Evolutionary conservation across 2,888 invertebrate species (phyloP).

Genomic region (Melinaea menophilus): DNA sequence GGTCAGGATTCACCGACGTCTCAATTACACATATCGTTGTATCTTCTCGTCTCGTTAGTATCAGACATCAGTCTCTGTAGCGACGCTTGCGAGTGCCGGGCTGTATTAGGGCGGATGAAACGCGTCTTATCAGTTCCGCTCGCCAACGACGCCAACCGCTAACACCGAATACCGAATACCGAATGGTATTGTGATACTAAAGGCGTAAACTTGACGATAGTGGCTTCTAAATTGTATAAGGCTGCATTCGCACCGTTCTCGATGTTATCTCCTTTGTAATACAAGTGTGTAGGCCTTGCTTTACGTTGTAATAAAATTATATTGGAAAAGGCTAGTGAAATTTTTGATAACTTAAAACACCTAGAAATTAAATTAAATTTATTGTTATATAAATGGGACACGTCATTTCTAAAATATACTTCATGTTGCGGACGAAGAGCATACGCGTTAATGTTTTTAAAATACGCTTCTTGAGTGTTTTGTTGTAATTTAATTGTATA

Average conservation of each 20-base stretch:
- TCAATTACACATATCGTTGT: conserved; percentile 57
- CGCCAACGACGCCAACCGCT: too few species aligned
- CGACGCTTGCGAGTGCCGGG: conserved; percentile 14
- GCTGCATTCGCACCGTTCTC: conserved; percentile 39
- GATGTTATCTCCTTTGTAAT: conserved; percentile 45
- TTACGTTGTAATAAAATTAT: conserved; percentile 66
- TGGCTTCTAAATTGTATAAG: conserved; percentile 34
- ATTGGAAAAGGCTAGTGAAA: conserved; percentile 77
- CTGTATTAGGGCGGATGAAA: conserved; percentile 10
- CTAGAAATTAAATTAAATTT: conserved; percentile 70
- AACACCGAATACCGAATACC: conserved; percentile 34
- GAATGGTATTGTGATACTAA: conserved; percentile 38
- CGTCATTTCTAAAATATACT: conserved; percentile 23
- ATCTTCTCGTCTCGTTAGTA: conserved; percentile 52
- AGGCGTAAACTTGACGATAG: conserved; percentile 31
- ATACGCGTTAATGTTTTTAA: conserved; percentile 8
- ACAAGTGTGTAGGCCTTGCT: conserved; percentile 67
- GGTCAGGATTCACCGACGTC: conserved; percentile 37
- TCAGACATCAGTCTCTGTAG: conserved; percentile 29
- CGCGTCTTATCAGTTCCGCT: conserved; percentile 7
- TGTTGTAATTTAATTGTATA: too few species aligned
- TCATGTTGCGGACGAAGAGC: not conserved
- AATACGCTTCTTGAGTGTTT: not conserved
- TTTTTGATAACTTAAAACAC: conserved; percentile 73
- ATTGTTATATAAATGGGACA: conserved; percentile 56